Conservation (phyloP, 2,113 vertebrate genomes). For the Siniperca knerii region DNA sequence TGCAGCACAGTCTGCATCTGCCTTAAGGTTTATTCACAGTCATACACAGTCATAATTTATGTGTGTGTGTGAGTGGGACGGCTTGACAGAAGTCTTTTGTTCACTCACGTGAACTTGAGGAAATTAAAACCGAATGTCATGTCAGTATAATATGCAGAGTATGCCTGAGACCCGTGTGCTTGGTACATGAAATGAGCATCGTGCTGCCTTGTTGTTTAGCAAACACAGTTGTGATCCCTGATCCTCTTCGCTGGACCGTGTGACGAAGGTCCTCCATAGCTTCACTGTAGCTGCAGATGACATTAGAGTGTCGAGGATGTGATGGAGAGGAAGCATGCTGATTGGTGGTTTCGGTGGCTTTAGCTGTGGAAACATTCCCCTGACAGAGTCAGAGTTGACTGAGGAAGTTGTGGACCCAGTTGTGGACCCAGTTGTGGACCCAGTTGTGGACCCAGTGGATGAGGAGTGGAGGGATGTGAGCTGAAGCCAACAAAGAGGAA, state of each 20-base stretch:
- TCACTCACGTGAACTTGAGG: neutral
- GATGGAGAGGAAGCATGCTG: neutral
- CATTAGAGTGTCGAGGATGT: neutral
- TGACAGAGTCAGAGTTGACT: no score
- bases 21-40: neutral
- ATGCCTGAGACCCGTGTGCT: neutral
- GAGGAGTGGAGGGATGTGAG: no score
- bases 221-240: constrained; percentile 4
- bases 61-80: neutral
- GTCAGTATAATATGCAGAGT: neutral
- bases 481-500: no score
- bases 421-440: no score
- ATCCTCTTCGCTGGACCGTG: neutral
- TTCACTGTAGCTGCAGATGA: neutral
- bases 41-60: no score
- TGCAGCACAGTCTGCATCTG: neutral
- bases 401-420: no score
- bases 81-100: no score
- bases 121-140: neutral
- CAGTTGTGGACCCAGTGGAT: no score
- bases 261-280: no score
- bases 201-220: neutral
- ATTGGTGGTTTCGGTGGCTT: neutral
- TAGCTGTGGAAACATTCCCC: no score
- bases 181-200: neutral